phyloP scores from a whole-genome alignment of 2,888 invertebrate genomes.

The Gibbula magus region DNA sequence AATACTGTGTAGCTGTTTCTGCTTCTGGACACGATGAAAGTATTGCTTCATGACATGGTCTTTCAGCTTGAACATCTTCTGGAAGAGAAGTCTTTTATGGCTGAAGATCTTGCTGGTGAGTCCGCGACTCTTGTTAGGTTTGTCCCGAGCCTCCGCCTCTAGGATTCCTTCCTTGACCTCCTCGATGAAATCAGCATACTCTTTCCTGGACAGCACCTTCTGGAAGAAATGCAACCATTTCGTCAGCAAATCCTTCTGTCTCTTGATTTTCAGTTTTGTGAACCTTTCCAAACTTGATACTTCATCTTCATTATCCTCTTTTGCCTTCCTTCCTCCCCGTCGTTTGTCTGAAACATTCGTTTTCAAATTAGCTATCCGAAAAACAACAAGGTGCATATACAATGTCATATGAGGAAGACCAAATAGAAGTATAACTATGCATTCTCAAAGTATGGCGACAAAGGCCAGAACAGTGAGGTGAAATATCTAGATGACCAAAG shows the following conservation, averaged over 20 bases:
- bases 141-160: not conserved
- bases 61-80: conserved; percentile 16
- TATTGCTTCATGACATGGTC: conserved; percentile 1
- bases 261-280: conserved; percentile 34
- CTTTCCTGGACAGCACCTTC: conserved; percentile 42
- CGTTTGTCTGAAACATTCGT: not conserved
- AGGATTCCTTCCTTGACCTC: conserved; percentile 1
- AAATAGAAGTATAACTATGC: too few species aligned
- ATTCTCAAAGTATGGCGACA: too few species aligned
- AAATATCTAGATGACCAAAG: too few species aligned
- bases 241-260: conserved; percentile 42
- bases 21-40: not conserved
- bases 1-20: not conserved
- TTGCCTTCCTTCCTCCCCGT: not conserved
- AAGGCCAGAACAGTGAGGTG: too few species aligned
- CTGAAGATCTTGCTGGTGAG: conserved; percentile 18
- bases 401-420: too few species aligned
- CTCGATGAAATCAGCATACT: conserved; percentile 9
- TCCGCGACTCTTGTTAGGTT: conserved; percentile 10
- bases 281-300: conserved; percentile 26
- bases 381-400: too few species aligned
- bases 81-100: conserved; percentile 9
- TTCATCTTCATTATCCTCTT: not conserved
- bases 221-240: conserved; percentile 49
- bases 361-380: too few species aligned